A percentile compares a stretch with the other conserved stretches of the same genome.
These are phyloP conservation scores for Montipora efflorescens DNA, from an alignment of 64 coral and sea anemone genomes.

Conservation along the genomic window DNA sequence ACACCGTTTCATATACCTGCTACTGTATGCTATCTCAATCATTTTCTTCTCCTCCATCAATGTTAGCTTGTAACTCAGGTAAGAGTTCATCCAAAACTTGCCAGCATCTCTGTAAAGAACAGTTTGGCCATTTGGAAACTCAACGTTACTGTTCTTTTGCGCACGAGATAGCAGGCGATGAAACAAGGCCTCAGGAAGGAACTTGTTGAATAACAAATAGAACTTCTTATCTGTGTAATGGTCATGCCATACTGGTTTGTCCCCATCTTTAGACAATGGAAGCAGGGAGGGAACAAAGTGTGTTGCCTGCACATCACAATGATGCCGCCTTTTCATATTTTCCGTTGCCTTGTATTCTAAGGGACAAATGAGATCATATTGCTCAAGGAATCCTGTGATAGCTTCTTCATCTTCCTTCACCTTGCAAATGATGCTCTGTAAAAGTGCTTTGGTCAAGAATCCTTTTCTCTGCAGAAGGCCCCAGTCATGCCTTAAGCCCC, in stretches of 20 bases:
- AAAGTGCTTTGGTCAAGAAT: conserved; percentile 34
- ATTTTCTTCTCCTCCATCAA: conserved; percentile 50
- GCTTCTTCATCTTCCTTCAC: conserved; percentile 28
- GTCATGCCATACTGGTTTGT: conserved; percentile 26
- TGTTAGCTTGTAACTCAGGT: conserved; percentile 44
- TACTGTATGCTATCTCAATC: conserved; percentile 66
- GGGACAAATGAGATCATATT: conserved; percentile 58
- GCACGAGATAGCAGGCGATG: conserved; percentile 74
- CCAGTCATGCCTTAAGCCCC: conserved; percentile 43
- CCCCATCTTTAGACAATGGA: conserved; percentile 17
- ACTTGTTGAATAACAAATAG: conserved; percentile 58
- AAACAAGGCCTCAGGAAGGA: conserved; percentile 73
- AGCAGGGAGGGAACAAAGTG: conserved; percentile 66
- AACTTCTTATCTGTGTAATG: conserved; percentile 41
- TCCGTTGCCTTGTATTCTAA: not conserved
- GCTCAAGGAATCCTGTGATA: conserved; percentile 40
- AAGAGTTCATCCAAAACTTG: conserved; percentile 54
- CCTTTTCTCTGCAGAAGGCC: conserved; percentile 34
- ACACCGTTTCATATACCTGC: not conserved
- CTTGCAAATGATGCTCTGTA: conserved; percentile 9
- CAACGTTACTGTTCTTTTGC: conserved; percentile 34
- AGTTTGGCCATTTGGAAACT: not conserved
- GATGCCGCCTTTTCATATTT: not conserved
- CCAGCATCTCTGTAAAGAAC: conserved; percentile 50
- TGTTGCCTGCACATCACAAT: not conserved